Base-by-base conservation (phyloP, 2,797 vertebrate genomes). In the Danio kyathit region DNA sequence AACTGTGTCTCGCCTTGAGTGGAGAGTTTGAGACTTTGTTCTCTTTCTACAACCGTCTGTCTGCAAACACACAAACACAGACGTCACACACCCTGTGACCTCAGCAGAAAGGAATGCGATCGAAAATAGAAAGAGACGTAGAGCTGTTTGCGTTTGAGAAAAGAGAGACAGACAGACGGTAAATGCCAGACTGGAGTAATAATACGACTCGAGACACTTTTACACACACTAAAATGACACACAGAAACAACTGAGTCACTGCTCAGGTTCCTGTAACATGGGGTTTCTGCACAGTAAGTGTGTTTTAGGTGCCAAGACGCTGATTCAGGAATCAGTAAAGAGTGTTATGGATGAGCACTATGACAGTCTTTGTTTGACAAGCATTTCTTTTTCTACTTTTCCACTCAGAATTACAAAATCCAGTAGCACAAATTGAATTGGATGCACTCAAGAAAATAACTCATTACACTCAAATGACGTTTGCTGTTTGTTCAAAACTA, bases 21-120 rank as follows among this genome's bases (percentile, higher is more conserved):
- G n/a, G n/a, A 29, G 29, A 29, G 29, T 29, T 52, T 52, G 19
- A 64, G 11, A 57, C 60, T 73, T 46, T 13, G 9, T 56, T n/a
- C 63, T 66, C 17, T 43, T 48, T 57, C 48, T 74, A 54, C 73
- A 65, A 48, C 6, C 38, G 19, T 14, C 40, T 59, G 74, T 66
- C 57, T 59, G 84, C 79, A 83, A 60, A 72, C 89, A 89, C 65
- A 80, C 76, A 85, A 75, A 85, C 76, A 82, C 46, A 59, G 73
- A 66, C 44, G 74, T 79, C 65, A 64, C 75, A 74, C 74, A 83
- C 79, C 48, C 76, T 59, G 84, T 92, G 89, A 91, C 86, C 90
- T 93, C 90, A 93, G 16, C 44, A 70, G 5, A 83, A 51, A 89
- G 89, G 92, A 91, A 92, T 92, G 91, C 61, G 67, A 87, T 91